Base-by-base conservation (phyloP, 2,888 invertebrate species). In the Panopea generosa region DNA sequence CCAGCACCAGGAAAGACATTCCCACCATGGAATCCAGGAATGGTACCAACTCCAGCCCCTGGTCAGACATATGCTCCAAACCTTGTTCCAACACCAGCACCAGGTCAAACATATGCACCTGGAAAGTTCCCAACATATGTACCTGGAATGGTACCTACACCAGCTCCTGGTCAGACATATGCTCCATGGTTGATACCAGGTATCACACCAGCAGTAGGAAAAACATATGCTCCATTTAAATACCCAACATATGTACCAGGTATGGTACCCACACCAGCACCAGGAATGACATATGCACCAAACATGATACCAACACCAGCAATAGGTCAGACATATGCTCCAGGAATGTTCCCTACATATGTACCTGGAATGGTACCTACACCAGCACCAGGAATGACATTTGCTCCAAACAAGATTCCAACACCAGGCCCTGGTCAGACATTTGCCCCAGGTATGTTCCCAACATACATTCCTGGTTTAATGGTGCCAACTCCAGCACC, bases 1-100 rank as follows among this genome's bases (percentile, higher is more conserved):
- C 67, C 77, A 50, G 73, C 75, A 14, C 83, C 83, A 62, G 78
- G 78, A 14, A 22, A 57, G 7, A 83, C 83, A 24, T 83, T 65
- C 53, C 71, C 77, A 11, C 85, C 85, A 52, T 47, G 61, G 14
- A 68, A 38, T 38, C 61, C 67, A n/a, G n/a, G n/a, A n/a, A n/a
- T n/a, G n/a, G n/a, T n/a, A 9, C 84, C 84, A 52, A 83, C 84
- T 22, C 83, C 72, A 66, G 70, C 81, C 14, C 82, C 83, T 47
- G 59, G 65, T 2, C 50, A 61, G 29, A 69, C 77, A 14, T 68
- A 61, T 56, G 67, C 78, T 20, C 74, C 78, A n/a, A 55, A 59
- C n/a, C 77, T 77, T 24, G 69, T 71, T 33, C 33, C 33, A 11
- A 69, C 69, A 27, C 75, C 75, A 49, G 63, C 50, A 3, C 69